Percentiles rank a stretch among this genome's conserved stretches.
Conservation (phyloP, 1,140 invertebrate genomes). For the Zaprionus nigranus region DNA sequence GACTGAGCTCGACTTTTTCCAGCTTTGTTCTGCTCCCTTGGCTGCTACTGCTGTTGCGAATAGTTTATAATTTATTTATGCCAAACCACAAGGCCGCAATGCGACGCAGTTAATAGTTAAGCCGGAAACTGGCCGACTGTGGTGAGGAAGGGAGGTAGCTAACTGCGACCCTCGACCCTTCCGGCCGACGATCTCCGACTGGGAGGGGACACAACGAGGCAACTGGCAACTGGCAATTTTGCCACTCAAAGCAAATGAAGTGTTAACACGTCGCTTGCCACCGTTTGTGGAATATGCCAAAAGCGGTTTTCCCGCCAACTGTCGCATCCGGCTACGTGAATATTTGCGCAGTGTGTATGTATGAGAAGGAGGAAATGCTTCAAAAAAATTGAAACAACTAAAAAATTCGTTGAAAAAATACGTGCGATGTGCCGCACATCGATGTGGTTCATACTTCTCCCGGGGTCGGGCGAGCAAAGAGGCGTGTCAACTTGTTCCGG, state of each 20-base stretch:
- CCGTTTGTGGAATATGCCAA: conserved; percentile 34
- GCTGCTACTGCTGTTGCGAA: conserved; percentile 16
- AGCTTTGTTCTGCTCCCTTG: conserved; percentile 25
- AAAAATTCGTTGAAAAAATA: conserved; percentile 20
- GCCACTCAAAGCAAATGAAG: conserved; percentile 62
- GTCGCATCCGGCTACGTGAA: conserved; percentile 52
- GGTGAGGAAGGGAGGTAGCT: neutral
- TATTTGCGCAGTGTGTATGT: conserved; percentile 17
- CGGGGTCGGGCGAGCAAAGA: conserved; percentile 11
- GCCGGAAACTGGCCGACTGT: conserved; percentile 20
- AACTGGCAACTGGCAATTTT: conserved; percentile 34
- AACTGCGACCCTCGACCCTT: neutral
- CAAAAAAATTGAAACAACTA: conserved; percentile 14
- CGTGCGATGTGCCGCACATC: conserved; percentile 41
- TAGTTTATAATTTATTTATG: conserved; percentile 50
- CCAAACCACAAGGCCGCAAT: conserved; percentile 25
- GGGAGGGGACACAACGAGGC: neutral
- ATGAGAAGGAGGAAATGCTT: neutral
- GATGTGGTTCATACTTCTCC: conserved; percentile 10
- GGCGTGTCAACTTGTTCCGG: conserved; percentile 57
- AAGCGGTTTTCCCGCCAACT: conserved; percentile 57
- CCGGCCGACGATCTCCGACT: neutral
- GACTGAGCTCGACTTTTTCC: conserved; percentile 18
- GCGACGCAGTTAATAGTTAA: conserved; percentile 27
- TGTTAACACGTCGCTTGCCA: conserved; percentile 47